These are phyloP conservation scores for Sycobia sp. DNA, from an alignment of 1,140 invertebrate genomes.

Conservation along the genomic window DNA sequence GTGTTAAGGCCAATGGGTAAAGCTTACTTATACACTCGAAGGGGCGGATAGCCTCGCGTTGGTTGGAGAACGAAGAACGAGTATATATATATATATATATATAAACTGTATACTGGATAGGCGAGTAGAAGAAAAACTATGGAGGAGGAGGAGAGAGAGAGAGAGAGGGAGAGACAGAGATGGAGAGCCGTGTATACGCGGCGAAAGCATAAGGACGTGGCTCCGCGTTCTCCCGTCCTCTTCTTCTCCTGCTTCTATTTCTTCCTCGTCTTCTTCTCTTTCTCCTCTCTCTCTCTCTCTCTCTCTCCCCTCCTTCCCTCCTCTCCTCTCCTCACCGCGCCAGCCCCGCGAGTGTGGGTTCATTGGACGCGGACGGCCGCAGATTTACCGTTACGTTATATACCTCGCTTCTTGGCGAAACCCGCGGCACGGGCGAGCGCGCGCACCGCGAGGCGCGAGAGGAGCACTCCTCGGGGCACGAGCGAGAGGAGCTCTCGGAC, in stretches of 20 bases:
- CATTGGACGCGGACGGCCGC: slow-evolving; percentile 38
- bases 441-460: no score
- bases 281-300: slow-evolving; percentile 3
- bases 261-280: no score
- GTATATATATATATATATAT: no score
- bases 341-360: slow-evolving; percentile 28
- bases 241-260: no score
- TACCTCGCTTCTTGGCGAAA: slow-evolving; percentile 36
- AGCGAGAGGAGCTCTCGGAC: no score
- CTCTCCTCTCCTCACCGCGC: not conserved
- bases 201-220: slow-evolving; percentile 14
- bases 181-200: not conserved
- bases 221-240: not conserved
- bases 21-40: no score
- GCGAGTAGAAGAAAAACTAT: slow-evolving; percentile 5
- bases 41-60: no score
- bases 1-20: no score
- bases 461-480: no score
- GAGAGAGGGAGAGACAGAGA: not conserved
- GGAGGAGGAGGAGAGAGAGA: slow-evolving; percentile 1
- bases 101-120: no score
- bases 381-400: slow-evolving; percentile 34
- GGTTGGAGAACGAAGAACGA: no score
- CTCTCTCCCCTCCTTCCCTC: not conserved
- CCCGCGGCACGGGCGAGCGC: not conserved